Evolutionary conservation across 2,797 vertebrate species (phyloP), one percentile per base, ranked within the genome.

Genomic region (Aselliscus stoliczkanus): DNA sequence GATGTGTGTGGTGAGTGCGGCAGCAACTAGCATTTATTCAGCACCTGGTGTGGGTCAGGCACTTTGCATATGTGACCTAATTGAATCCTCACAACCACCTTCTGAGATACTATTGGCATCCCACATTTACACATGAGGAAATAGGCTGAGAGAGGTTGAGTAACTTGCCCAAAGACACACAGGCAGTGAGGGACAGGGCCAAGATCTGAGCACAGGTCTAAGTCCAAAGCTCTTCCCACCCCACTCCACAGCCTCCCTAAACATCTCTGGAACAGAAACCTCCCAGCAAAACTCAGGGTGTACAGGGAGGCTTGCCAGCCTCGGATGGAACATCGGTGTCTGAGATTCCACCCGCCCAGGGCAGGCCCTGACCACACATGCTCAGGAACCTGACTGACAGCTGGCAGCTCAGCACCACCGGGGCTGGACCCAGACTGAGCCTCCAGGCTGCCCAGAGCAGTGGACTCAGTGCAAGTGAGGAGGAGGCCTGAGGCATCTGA

Each of bases 401-500:
- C 81, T 34, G 34, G 47, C n/a, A 69, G 65, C 42, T 34, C 70
- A 23, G 47, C 23, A 31, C 23, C 25, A 52, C 47, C 31, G 27
- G 37, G 56, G 12, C 60, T 1, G 21, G 14, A 52, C 12, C 37
- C 73, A 54, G 42, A 9, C 37, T 11, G 5, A n/a, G 6, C 79
- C 15, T 20, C 42, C 1, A 0, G 15, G 44, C 50, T 7, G 3
- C 75, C 76, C 82, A 52, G 93, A 17, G 20, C 47, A 60, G 52
- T 3, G 3, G n/a, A 27, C 75, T 42, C 27, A 21, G 60, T 27
- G 44, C 56, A 10, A 42, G 37, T 1, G 29, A 10, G 13, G 21
- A 15, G 9, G 39, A n/a, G n/a, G 54, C 15, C 31, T 14, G 1
- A 27, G 70, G 0, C 0, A 18, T n/a, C 92, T 1, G 0, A 52